phyloP scores from a whole-genome alignment of 2,797 vertebrate genomes.

The Gallinago solitaria region DNA sequence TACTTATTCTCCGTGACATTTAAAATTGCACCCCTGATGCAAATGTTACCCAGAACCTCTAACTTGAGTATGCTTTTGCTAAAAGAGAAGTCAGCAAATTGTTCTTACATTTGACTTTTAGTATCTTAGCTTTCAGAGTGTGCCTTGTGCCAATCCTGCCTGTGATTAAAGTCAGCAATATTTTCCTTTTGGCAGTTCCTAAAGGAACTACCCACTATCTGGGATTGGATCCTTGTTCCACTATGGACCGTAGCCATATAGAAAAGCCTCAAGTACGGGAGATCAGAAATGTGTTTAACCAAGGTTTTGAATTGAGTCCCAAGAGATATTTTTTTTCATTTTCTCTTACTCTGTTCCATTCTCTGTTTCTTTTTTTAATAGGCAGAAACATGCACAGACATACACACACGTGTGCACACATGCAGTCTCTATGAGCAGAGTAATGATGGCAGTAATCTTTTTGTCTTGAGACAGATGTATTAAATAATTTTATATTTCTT shows the following conservation, averaged over 20 bases:
- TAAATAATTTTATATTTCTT: not conserved
- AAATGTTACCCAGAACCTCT: not conserved
- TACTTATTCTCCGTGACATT: not conserved
- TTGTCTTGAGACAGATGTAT: not conserved
- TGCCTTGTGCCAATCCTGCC: not conserved
- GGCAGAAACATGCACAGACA: not conserved
- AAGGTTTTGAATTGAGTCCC: not conserved
- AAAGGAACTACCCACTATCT: not conserved
- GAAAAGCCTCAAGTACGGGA: not conserved
- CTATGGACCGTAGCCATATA: not conserved
- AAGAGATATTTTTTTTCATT: not conserved
- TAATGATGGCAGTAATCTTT: not conserved
- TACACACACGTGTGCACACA: accelerated
- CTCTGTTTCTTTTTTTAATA: not conserved
- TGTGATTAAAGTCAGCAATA: not conserved
- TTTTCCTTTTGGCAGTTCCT: not conserved
- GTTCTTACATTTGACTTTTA: not conserved
- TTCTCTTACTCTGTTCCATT: not conserved
- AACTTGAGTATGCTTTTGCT: not conserved
- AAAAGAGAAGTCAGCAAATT: not conserved
- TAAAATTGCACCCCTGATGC: not conserved
- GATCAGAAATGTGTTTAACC: not conserved
- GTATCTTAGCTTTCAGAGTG: not conserved
- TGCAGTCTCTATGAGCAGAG: not conserved
- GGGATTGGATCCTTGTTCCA: not conserved